Evolutionary conservation across 2,113 vertebrate genomes (phyloP), one percentile per base, ranked within the genome.

Genomic region (Monarcha castaneiventris): DNA sequence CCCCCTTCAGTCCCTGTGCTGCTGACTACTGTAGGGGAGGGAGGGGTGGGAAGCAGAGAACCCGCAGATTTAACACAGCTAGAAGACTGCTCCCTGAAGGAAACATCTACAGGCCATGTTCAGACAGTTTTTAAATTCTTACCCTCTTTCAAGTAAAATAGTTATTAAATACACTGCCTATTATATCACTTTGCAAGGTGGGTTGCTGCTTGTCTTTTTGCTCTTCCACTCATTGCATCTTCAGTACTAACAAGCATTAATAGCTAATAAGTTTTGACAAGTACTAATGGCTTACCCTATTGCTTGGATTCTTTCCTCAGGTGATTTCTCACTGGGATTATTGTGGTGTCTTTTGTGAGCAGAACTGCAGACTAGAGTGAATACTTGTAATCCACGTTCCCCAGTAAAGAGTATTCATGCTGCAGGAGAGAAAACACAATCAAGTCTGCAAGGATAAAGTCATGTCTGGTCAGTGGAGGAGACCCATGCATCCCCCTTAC

Each of bases 401-500:
- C 18, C 39, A 54, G 54, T 55, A 51, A 89, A 89, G 20, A 6
- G 5, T 41, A 33, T 25, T 69, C 11, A 32, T 12, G 7, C 37
- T 76, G 54, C 77, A 30, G 27, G 14, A 67, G 52, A 48, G 56
- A 91, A 90, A 93, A 79, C 14, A 41, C 10, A 46, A 18, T 29
- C 61, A 51, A 41, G 5, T n/a, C 69, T 88, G n/a, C 32, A 44
- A 83, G 16, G 27, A 55, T 29, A 79, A 46, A 49, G 32, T 37
- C 49, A 20, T 4, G 3, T 39, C 58, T 76, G 54, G 17, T 85
- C 16, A 21, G 27, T 18, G 25, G 13, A 69, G 13, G 14, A 68
- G 46, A 32, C 35, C 19, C 0, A 0, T 4, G 1, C 13, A 32
- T 63, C 43, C 32, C 16, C 7, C 77, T 37, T 71, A 48, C 46